Evolutionary conservation across 2,797 vertebrate species (phyloP).

Genomic region (Lepilemur septentrionalis): DNA sequence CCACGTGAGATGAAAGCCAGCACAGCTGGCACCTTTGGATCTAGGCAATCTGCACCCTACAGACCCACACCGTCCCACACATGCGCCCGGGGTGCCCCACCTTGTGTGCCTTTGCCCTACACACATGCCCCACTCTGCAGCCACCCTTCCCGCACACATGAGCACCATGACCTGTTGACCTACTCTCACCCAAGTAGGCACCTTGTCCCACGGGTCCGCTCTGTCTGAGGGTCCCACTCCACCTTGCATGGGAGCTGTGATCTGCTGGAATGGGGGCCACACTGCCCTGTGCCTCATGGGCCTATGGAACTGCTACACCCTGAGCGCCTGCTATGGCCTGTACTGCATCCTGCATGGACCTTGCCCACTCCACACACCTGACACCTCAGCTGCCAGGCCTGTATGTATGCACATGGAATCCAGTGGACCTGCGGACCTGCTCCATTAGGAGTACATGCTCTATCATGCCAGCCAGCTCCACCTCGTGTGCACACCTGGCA

Average conservation of each 20-base stretch:
- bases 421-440: too few species aligned
- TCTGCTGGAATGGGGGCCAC: not conserved
- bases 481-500: not conserved
- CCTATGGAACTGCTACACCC: not conserved
- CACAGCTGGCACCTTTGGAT: not conserved
- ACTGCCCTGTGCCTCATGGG: not conserved
- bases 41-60: not conserved
- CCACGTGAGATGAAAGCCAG: not conserved
- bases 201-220: too few species aligned
- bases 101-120: not conserved
- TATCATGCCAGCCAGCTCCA: not conserved
- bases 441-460: too few species aligned
- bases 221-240: not conserved
- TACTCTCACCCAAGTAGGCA: not conserved
- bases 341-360: not conserved
- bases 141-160: not conserved
- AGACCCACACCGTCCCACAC: not conserved
- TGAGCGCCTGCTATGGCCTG: not conserved
- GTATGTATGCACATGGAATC: not conserved
- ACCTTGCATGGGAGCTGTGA: not conserved
- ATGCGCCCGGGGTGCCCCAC: not conserved
- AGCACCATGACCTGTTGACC: not conserved
- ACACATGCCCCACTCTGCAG: not conserved
- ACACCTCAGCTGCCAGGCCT: not conserved
- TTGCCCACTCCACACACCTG: not conserved